Evolutionary conservation across 2,797 vertebrate species (phyloP).

Genomic region (Poecilia picta): DNA sequence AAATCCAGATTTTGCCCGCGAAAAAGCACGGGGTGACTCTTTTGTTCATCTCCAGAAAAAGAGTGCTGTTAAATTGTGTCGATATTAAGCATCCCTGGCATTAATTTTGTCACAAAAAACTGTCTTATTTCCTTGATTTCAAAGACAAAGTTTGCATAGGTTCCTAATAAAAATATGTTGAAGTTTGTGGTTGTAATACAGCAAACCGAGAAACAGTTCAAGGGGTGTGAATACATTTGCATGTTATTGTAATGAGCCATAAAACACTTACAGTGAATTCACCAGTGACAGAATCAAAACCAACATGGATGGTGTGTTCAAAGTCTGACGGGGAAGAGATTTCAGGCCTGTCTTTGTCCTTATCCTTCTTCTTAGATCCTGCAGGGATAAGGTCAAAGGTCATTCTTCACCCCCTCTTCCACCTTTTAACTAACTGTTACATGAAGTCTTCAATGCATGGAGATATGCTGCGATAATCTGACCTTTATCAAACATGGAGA

Average conservation of each 20-base stretch:
- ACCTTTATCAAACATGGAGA: slow-evolving; percentile 96
- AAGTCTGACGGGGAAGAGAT: slow-evolving; percentile 98
- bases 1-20: neutral
- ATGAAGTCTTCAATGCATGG: too few relatives aligned
- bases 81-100: neutral
- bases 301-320: slow-evolving; percentile 98
- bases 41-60: neutral
- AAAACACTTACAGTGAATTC: slow-evolving; percentile 94
- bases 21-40: neutral
- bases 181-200: neutral
- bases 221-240: neutral
- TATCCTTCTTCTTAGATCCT: slow-evolving; percentile 94
- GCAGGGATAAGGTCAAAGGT: slow-evolving; percentile 47
- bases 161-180: neutral
- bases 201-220: neutral
- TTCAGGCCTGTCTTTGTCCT: slow-evolving; percentile 96
- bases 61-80: neutral
- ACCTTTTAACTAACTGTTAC: neutral
- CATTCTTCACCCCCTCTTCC: neutral
- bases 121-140: neutral
- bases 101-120: neutral
- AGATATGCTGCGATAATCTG: neutral
- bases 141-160: neutral
- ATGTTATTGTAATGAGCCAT: neutral
- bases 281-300: slow-evolving; percentile 97